Base-by-base conservation (phyloP, 2,888 invertebrate genomes). In the Melangyna quadrimaculata region DNA sequence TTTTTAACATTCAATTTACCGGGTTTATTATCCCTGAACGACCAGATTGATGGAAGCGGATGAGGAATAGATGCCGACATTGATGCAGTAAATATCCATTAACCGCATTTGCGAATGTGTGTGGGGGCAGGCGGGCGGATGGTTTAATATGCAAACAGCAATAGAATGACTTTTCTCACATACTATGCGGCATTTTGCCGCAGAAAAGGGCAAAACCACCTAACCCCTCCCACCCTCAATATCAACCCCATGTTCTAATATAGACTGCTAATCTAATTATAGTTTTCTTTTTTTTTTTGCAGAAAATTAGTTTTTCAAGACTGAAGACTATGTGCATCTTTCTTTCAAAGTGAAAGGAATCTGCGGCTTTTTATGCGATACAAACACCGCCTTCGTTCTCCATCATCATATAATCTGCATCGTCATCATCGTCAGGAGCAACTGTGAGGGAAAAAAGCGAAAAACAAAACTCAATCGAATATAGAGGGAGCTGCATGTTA, bases 41-140 rank as follows among this genome's bases (percentile, higher is more conserved):
- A 61, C 19, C 57, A 74, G 67, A 75, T 75, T 43, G 72, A 65
- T 67, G 48, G 27, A 48, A 72, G 57, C 51, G 65, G 70, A 79
- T 74, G 74, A 84, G 51, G n/a, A 65, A 65, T 65, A 69, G 59
- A 75, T 72, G 84, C 72, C 84, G 77, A 48, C 72, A 78, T 73
- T 73, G 70, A 81, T 81, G 86, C 73, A 69, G 61, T 55, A 69
- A 81, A 80, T 72, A 80, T 72, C 55, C 73, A 86, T 80, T 86
- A 80, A 67, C 43, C 55, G 48, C 48, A 9, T 24, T 45, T 59
- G 61, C 32, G 27, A n/a, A 27, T 19, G 45, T 61, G 48, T 17
- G 51, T 59, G 67, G 19, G 29, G 32, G 65, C 17, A 19, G 29
- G 14, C 17, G 6, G 61, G 14, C 14, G n/a, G n/a, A 3, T 17